Conservation (phyloP, 2,888 invertebrate species). For the Calephelis perditalis region DNA sequence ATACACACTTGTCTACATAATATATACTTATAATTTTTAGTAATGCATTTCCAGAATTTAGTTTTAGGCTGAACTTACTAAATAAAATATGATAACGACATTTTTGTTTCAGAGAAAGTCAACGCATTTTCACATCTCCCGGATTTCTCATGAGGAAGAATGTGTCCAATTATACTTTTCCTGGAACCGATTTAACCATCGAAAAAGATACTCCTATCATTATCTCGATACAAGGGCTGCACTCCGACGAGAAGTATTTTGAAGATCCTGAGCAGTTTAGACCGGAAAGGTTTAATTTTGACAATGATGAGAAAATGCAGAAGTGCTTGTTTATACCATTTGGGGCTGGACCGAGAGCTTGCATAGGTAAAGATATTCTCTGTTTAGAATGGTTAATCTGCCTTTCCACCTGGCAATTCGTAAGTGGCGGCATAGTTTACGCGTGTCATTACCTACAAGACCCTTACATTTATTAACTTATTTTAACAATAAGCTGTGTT, state of each 20-base stretch:
- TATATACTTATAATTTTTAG: not conserved
- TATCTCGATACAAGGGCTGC: conserved; percentile 47
- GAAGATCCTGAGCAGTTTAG: conserved; percentile 46
- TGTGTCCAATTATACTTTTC: conserved; percentile 29
- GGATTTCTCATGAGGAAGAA: conserved; percentile 30
- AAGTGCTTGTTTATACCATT: conserved; percentile 35
- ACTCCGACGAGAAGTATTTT: conserved; percentile 50
- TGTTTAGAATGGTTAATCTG: no score
- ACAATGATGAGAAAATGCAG: conserved; percentile 33
- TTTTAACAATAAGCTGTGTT: no score
- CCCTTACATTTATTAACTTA: no score
- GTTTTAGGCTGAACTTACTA: not conserved
- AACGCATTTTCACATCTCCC: conserved; percentile 32
- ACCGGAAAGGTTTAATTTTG: conserved; percentile 48
- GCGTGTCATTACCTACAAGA: no score
- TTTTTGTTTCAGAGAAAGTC: conserved; percentile 27
- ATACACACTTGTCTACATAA: no score
- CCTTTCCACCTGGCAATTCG: no score
- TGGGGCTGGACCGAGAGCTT: conserved; percentile 9
- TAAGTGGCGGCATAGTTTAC: no score
- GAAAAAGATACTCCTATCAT: conserved; percentile 36
- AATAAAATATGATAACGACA: not conserved
- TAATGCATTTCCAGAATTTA: not conserved
- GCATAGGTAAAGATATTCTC: conserved; percentile 9
- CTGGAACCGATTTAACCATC: conserved; percentile 35